Conservation (phyloP, 64 coral and sea anemone species). For the Exaiptasia diaphana region DNA sequence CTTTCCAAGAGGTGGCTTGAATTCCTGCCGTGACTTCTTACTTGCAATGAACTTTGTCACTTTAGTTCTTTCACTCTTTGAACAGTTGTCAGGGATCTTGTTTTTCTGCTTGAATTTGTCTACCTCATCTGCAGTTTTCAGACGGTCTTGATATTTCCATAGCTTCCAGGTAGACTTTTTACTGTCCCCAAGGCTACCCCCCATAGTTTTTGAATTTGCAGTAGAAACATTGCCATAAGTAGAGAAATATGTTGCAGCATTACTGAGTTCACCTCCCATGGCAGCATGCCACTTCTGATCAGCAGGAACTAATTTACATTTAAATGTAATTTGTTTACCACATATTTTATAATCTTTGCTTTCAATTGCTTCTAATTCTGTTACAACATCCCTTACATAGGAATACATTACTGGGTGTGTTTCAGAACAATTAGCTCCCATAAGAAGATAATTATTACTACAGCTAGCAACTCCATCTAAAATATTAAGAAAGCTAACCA, state of each 20-base stretch:
- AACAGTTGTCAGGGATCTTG: background rate
- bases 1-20: constrained; percentile 31
- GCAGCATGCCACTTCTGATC: constrained; percentile 43
- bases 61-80: constrained; percentile 26
- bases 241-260: constrained; percentile 47
- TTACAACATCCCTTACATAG: constrained; percentile 31
- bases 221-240: constrained; percentile 55
- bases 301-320: constrained; percentile 39
- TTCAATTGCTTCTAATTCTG: constrained; percentile 44
- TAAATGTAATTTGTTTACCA: constrained; percentile 12
- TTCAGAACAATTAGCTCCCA: constrained; percentile 57
- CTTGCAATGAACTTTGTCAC: constrained; percentile 46
- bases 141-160: constrained; percentile 22
- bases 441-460: constrained; percentile 21
- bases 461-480: constrained; percentile 38
- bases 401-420: constrained; percentile 11
- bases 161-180: constrained; percentile 13
- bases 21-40: constrained; percentile 45
- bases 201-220: background rate
- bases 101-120: constrained; percentile 34
- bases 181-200: background rate
- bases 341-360: background rate
- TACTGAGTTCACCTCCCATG: constrained; percentile 48
- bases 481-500: constrained; percentile 49
- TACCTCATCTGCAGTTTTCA: constrained; percentile 13